These are phyloP conservation scores for Heteractis magnifica DNA, from an alignment of 92 coral and sea anemone genomes.

Conservation along the genomic window DNA sequence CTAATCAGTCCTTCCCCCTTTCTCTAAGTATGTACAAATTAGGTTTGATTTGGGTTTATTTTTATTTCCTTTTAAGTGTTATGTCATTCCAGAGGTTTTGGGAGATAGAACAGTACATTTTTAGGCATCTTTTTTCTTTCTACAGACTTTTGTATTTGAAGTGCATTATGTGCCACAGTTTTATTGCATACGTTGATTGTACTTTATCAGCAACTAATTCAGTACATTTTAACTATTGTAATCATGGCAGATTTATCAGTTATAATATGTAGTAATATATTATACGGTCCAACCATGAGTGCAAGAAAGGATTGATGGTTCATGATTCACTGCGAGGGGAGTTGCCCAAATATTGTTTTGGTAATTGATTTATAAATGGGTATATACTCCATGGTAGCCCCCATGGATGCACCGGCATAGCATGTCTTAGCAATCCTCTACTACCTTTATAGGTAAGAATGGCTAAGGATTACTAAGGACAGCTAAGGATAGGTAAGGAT, in stretches of 20 bases:
- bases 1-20: neutral
- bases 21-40: constrained; percentile 1
- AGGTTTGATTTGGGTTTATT: neutral
- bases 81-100: neutral
- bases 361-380: neutral
- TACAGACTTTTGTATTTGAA: neutral
- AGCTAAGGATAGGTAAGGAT: too few relatives aligned
- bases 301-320: neutral
- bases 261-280: constrained; percentile 1
- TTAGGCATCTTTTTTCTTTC: neutral
- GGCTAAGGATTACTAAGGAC: too few relatives aligned
- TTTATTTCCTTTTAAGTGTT: neutral
- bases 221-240: neutral
- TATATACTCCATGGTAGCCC: too few relatives aligned
- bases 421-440: too few relatives aligned
- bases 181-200: constrained; percentile 11
- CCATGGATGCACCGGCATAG: too few relatives aligned
- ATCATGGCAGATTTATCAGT: neutral
- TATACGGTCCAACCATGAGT: neutral
- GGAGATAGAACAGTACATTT: neutral
- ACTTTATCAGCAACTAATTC: neutral
- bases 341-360: neutral
- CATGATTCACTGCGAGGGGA: neutral
- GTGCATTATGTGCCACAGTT: neutral
- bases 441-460: too few relatives aligned